Base-by-base conservation (phyloP, 2,888 invertebrate genomes). In the Terebella lapidaria region DNA sequence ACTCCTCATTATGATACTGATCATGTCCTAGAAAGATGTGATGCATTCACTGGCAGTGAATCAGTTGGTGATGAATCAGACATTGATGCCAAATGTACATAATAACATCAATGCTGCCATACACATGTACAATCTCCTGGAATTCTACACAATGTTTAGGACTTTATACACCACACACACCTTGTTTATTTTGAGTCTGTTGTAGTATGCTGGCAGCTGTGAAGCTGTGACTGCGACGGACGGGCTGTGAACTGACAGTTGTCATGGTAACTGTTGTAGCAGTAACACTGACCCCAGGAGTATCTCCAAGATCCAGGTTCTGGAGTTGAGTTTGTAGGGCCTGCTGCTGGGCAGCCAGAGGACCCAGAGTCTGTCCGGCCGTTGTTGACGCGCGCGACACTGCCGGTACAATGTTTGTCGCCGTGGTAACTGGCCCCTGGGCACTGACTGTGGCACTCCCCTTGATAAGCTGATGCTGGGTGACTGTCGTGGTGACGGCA, bases 161-260 rank as follows among this genome's bases (percentile, higher is more conserved):
- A 35, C n/a, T 35, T n/a, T 35, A n/a, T 35, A 35, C 42, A 35
- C 42, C 10, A 49, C 5, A 49, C 49, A 20, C 10, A 49, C 49
- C 49, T 49, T 49, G 49, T 35, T 35, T 35, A 49, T 49, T 49
- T 5, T 49, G 22, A n/a, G 49, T 24, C 24, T 49, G 49, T 22
- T 49, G 49, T n/a, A 49, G 18, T n/a, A 49, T 22, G 22, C 49
- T 49, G 10, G 49, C 22, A 5, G 49, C 53, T 15, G 53, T 53
- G 22, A 53, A 53, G 29, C 53, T 53, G 15, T 53, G 26, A 53
- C 53, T 53, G 5, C 53, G 26, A 27, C 29, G 26, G 27, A 53
- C 53, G 5, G 53, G 49, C 49, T 49, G 49, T 49, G 49, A 49
- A n/a, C 5, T 49, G 18, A 10, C 49, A 10, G n/a, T 15, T 15